phyloP scores from a whole-genome alignment of 2,888 invertebrate species.

The Prenolepis imparis region DNA sequence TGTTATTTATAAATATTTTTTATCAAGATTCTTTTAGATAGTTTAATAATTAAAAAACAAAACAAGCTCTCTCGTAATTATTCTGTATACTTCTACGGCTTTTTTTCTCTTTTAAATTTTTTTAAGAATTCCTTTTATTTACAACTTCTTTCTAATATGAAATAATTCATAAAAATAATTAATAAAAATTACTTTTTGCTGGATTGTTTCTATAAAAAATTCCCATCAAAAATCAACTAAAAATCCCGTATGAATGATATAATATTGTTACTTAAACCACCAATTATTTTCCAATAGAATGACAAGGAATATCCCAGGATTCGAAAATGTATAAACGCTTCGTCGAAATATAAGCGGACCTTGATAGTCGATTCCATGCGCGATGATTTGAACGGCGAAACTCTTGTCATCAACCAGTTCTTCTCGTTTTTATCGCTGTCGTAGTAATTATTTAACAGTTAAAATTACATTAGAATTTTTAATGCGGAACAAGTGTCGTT shows the following conservation, averaged over 20 bases:
- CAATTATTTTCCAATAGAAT: conserved; percentile 65
- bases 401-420: conserved; percentile 57
- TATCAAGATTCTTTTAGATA: background rate
- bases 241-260: conserved; percentile 6
- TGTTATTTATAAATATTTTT: background rate
- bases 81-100: background rate
- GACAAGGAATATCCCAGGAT: conserved; percentile 71
- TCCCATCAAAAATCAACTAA: background rate
- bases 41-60: background rate
- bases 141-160: background rate
- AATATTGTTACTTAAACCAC: conserved; percentile 16
- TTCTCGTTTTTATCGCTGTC: background rate
- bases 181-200: too few relatives aligned
- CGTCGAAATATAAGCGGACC: conserved; percentile 76
- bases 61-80: background rate
- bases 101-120: background rate
- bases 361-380: conserved; percentile 73
- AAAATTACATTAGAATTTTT: background rate
- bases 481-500: background rate
- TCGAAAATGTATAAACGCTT: conserved; percentile 76
- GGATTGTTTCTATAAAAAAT: background rate
- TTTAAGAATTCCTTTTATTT: background rate
- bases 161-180: conserved; percentile 23
- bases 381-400: conserved; percentile 45
- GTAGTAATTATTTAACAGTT: background rate